Percentiles rank a stretch among this genome's conserved stretches.
These are phyloP conservation scores for Donacobius atricapilla DNA, from an alignment of 2,113 vertebrate species.

Conservation along the genomic window DNA sequence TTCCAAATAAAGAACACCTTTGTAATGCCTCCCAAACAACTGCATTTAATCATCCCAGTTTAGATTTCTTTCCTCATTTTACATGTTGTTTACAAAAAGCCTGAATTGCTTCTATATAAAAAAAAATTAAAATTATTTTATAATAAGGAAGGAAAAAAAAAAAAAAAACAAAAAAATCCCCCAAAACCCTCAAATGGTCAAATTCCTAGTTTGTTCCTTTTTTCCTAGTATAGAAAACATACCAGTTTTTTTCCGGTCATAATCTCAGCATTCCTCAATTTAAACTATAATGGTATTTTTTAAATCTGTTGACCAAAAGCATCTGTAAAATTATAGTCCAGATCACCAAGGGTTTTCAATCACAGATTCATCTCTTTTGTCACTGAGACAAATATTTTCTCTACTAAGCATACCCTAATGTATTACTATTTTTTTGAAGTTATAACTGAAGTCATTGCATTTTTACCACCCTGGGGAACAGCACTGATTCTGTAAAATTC, in stretches of 20 bases:
- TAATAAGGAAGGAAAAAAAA: not conserved
- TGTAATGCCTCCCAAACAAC: not conserved
- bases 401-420: not conserved
- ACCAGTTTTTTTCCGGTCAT: not conserved
- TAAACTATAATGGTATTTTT: not conserved
- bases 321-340: not conserved
- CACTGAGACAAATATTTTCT: not conserved
- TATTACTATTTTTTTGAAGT: not conserved
- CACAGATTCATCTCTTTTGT: not conserved
- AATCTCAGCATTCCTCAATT: not conserved
- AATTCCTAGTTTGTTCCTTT: not conserved
- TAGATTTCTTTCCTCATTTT: not conserved
- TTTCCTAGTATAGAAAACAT: not conserved
- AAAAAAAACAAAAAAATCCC: fast-evolving
- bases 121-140: not conserved
- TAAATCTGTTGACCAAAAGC: not conserved
- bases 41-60: not conserved
- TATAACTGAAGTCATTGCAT: not conserved
- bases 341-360: not conserved
- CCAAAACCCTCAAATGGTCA: not conserved
- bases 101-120: not conserved
- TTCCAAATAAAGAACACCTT: not conserved
- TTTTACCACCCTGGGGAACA: not conserved
- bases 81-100: not conserved
- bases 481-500: not conserved